Base-by-base conservation (phyloP, 2,888 invertebrate genomes). In the Sphaerophoria taeniata region DNA sequence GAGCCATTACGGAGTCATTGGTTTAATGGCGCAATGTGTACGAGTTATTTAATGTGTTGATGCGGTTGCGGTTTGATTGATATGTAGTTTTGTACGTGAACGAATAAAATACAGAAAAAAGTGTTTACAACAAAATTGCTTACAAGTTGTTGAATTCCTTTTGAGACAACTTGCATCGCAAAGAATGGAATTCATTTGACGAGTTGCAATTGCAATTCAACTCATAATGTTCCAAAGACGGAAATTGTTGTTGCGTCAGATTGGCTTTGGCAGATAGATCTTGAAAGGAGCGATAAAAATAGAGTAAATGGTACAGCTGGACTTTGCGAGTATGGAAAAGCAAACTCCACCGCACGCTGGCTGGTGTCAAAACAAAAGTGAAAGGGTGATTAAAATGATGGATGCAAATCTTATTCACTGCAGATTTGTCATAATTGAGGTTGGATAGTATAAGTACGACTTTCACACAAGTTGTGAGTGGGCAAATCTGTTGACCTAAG, bases 11-110 rank as follows among this genome's bases (percentile, higher is more conserved):
- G 24, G 24, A 24, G 24, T 45, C 51, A 39, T 67, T 53, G 39
- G 6, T 43, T 67, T 36, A 31, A 34, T 83, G 78, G 24, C 56
- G 83, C 56, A 78, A 83, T 61, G 43, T 3, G 6, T 9, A 4
- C 9, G 31, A 43, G 58, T 74, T 70, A 60, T 74, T 79, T 65
- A 74, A 71, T 74, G 67, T 49, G 56, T 33, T 53, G 51, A 67
- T 65, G 65, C 36, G 36, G 65, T 53, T 65, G 65, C 36, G 36
- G 65, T 53, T 67, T 58, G 53, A 63, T 14, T 51, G 55, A 60
- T 73, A 14, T 67, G 72, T 58, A 24, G 2, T 16, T 24, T 11
- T 3, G 24, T 51, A 31, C 1, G 24, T 24, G 39, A 16, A 12
- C 39, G 39, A 7, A 3, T 0, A 12, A 11, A 43, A 11, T 43